Base-by-base conservation (phyloP, 2,797 vertebrate genomes). In the Rhinoraja longicauda region DNA sequence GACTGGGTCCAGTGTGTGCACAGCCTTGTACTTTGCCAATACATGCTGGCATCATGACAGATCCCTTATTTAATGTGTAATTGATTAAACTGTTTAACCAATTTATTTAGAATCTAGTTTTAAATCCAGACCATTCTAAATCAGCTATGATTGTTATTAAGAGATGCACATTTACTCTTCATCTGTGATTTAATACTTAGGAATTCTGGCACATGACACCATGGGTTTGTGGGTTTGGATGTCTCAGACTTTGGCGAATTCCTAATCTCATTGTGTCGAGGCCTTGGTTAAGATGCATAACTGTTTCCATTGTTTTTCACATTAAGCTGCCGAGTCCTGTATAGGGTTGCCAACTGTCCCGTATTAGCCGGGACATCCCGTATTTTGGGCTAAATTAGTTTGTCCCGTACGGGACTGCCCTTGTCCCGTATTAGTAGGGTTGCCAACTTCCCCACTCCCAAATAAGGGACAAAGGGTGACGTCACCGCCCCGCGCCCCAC, bases 61-160 rank as follows among this genome's bases (percentile, higher is more conserved):
- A 88, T 88, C 15, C n/a, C 19, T 88, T 64, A 88, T 88, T 88
- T 88, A 88, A 88, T 88, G 88, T 88, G 84, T 88, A 64, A 88
- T 88, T 88, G 84, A 88, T 88, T 88, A 88, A 67, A 88, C 84
- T 88, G 36, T 67, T 88, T 88, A 88, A 88, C 59, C 62, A 88
- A 88, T 88, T 88, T n/a, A 88, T 88, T 88, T 88, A 88, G 84
- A 67, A 67, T 88, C 62, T 62, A 1, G n/a, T 88, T 88, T 88
- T 88, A 88, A 88, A 67, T 36, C 59, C n/a, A 88, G 59, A 67
- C 62, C 19, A 19, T 67, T 88, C n/a, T 67, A 88, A 67, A 88
- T 88, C 84, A 67, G n/a, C 59, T 88, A 21, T 88, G 19, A 62
- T 36, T 62, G 29, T 88, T 36, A 88, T 67, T 88, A 88, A 88